phyloP scores from a whole-genome alignment of 2,797 vertebrate genomes.

The Crotalus adamanteus region DNA sequence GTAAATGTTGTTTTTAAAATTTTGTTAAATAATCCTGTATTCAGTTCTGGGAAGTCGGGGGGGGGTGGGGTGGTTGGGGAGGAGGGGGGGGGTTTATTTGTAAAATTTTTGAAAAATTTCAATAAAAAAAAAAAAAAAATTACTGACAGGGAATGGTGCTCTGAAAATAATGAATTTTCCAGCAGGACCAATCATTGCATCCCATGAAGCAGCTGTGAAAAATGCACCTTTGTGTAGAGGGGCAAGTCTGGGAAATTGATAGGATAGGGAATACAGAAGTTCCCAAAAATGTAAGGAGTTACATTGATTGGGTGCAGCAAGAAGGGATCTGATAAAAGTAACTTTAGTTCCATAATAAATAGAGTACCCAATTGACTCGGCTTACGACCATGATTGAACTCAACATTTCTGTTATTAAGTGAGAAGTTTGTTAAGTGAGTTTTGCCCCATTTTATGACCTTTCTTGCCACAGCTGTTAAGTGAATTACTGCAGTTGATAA shows the following conservation, averaged over 20 bases:
- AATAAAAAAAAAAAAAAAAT: too few species aligned
- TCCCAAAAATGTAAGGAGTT: neutral
- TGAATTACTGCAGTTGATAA: neutral
- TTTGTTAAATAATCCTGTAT: too few species aligned
- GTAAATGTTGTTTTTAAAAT: too few species aligned
- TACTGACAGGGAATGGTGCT: neutral
- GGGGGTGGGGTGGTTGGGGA: too few species aligned
- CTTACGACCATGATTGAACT: neutral
- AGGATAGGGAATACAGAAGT: neutral
- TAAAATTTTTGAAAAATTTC: too few species aligned
- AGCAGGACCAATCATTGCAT: neutral
- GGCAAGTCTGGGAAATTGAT: too few species aligned
- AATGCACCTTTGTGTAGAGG: neutral
- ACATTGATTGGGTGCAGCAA: neutral
- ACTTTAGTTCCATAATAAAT: neutral
- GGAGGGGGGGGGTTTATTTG: too few species aligned
- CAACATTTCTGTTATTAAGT: neutral
- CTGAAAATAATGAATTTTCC: neutral
- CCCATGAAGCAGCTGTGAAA: neutral
- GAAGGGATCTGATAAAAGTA: neutral
- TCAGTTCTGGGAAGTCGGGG: too few species aligned
- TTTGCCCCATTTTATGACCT: neutral
- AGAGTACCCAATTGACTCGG: neutral
- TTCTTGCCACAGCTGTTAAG: neutral
- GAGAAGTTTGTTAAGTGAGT: neutral